These are phyloP conservation scores for Meleagris gallopavo DNA, from an alignment of 2,113 vertebrate genomes.

Conservation along the genomic window DNA sequence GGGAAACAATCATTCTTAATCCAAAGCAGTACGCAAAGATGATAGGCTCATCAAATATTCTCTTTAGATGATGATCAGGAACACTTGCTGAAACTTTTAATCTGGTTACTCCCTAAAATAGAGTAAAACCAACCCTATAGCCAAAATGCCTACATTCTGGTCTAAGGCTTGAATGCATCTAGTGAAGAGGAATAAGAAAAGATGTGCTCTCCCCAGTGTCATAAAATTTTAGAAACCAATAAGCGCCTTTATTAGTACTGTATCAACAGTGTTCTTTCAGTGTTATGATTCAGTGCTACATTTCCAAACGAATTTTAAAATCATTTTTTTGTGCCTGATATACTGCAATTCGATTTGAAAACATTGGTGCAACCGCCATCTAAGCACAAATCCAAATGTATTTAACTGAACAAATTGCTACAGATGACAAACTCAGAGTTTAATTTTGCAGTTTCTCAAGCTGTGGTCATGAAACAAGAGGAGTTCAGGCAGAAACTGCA, in stretches of 20 bases:
- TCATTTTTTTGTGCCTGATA: background rate
- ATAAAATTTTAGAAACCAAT: background rate
- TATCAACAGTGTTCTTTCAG: background rate
- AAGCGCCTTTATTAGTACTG: background rate
- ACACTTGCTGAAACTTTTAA: background rate
- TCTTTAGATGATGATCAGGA: background rate
- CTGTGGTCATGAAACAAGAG: background rate
- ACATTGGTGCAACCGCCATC: background rate
- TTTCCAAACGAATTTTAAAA: background rate
- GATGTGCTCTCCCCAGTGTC: background rate
- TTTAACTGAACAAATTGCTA: background rate
- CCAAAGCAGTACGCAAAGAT: background rate
- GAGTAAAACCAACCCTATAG: background rate
- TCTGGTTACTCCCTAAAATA: background rate
- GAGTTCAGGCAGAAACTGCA: background rate
- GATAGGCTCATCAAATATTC: background rate
- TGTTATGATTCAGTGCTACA: background rate
- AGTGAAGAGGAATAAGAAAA: background rate
- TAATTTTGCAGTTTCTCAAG: background rate
- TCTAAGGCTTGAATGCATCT: background rate
- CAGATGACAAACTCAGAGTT: background rate
- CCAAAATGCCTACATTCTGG: background rate
- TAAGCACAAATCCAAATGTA: background rate
- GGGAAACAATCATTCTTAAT: background rate
- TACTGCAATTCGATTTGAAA: background rate